Evolutionary conservation across 2,888 invertebrate species (phyloP).

Genomic region (Tipula vernalis): DNA sequence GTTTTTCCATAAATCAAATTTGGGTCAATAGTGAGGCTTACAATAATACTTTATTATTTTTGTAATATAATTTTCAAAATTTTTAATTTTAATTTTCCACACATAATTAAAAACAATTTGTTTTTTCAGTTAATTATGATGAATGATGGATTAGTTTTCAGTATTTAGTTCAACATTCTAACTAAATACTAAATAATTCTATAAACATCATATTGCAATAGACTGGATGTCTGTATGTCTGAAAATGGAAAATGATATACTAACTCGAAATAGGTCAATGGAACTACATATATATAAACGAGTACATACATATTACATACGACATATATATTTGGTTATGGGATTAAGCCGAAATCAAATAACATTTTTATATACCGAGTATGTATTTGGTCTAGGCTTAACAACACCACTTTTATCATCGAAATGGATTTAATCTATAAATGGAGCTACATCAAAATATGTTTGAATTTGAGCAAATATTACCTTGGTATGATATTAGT

Average conservation of each 20-base stretch:
- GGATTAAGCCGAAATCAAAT: not conserved
- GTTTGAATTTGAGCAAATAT: not conserved
- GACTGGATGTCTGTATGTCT: not conserved
- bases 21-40: not conserved
- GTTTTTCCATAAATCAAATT: not conserved
- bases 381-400: not conserved
- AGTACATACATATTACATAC: too few relatives aligned
- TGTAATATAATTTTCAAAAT: not conserved
- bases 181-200: not conserved
- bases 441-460: not conserved
- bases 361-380: not conserved
- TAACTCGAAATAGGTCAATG: not conserved
- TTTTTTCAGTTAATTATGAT: not conserved
- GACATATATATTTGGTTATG: not conserved
- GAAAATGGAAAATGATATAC: not conserved
- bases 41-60: not conserved
- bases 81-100: not conserved
- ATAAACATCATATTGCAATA: not conserved
- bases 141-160: not conserved
- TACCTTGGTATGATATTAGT: not conserved
- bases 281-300: not conserved
- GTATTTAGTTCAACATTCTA: not conserved
- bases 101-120: not conserved
- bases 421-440: not conserved
- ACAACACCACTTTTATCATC: not conserved